Evolutionary conservation across 2,888 invertebrate genomes (phyloP), one percentile per base, ranked within the genome.

Genomic region (Philereme transversata): DNA sequence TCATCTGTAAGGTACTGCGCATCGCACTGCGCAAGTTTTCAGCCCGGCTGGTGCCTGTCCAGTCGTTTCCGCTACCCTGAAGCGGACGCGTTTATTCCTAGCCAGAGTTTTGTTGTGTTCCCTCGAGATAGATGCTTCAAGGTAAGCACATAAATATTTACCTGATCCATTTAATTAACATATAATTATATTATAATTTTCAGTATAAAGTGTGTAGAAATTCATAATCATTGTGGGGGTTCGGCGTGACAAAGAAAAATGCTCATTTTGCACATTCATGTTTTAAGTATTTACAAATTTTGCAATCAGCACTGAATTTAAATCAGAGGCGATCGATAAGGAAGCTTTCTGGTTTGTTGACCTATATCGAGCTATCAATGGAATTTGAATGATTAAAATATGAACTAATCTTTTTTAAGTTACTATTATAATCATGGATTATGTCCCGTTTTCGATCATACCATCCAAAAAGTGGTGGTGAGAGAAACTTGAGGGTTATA

Each of bases 91-190:
- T 66, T 56, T 45, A 53, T 10, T 36, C 10, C 33, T 47, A 51
- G 55, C 48, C 73, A 63, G 83, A 83, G 83, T 83, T 84, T 86
- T 86, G 81, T 83, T 83, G 77, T 78, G 76, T 67, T 75, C 69
- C 74, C 68, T 70, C 78, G 75, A 75, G 78, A 82, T 86, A 84
- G 81, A 90, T 90, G 91, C 72, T 80, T 77, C 90, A 85, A 88
- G 90, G 90, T 90, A 79, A 87, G 86, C 6, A 6, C 40, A 47
- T n/a, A 58, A 10, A 51, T 60, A 35, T 44, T 52, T 34, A 40
- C 6, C 4, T 8, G 8, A 5, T 3, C 5, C 7, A 40, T 8
- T 40, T 40, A 40, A 22, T 22, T 22, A 22, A 22, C 22, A 22
- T 22, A 2, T 3, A 22, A 22, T 22, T 22, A 3, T 22, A 22